Conservation (phyloP, 2,888 invertebrate species). For the Acanthosepion lycidas region DNA sequence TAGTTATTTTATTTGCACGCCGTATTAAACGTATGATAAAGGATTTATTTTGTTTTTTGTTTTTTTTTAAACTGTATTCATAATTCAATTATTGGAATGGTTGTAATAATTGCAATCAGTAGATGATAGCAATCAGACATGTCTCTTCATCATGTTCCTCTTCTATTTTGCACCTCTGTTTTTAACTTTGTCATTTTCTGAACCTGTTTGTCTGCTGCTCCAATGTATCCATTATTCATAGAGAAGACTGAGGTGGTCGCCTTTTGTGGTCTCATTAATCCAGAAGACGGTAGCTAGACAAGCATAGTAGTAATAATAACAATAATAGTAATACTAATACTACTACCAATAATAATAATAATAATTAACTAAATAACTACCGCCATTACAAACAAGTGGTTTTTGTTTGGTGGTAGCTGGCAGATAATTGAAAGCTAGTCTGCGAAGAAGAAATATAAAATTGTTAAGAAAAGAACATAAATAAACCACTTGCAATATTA, state of each 20-base stretch:
- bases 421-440: too few relatives aligned
- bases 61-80: not conserved
- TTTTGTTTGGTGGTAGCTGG: not conserved
- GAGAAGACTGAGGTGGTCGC: not conserved
- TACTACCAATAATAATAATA: not conserved
- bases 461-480: too few relatives aligned
- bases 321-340: not conserved
- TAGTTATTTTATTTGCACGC: too few relatives aligned
- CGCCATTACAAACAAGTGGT: not conserved
- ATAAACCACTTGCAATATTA: not conserved
- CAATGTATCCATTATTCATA: not conserved
- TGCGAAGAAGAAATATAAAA: too few relatives aligned
- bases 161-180: not conserved
- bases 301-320: not conserved
- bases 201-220: not conserved
- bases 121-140: not conserved
- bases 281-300: not conserved
- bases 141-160: not conserved
- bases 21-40: too few relatives aligned
- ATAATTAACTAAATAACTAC: not conserved
- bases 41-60: too few relatives aligned
- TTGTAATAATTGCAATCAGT: slow-evolving; percentile 2
- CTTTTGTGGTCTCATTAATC: not conserved
- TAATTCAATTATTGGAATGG: not conserved
- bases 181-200: not conserved